Base-by-base conservation (phyloP, 2,797 vertebrate genomes). In the Thamnophis elegans region DNA sequence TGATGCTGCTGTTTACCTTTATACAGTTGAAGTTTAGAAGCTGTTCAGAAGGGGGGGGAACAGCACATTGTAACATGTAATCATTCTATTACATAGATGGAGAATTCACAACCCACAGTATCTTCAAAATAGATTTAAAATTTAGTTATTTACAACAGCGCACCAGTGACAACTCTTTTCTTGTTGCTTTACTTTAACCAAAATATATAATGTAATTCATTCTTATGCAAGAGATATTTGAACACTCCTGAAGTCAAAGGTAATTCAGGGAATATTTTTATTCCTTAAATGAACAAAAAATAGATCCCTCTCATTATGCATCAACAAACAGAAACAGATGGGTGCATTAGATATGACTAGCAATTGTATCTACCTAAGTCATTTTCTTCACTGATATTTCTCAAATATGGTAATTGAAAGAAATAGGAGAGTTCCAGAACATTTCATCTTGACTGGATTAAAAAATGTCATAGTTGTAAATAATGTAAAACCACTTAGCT, bases 1-100 rank as follows among this genome's bases (percentile, higher is more conserved):
- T 16, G 94, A 87, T 93, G 89, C 60, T 92, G 85, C 94, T 95
- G 73, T 95, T 96, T 95, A 92, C 95, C 96, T 95, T 89, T 93
- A 94, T 96, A 94, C 60, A 90, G 94, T 94, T 94, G 93, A 94
- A 91, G 95, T 89, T 5, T 0, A 95, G 88, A 95, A 58, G 89
- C 78, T 95, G 95, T 96, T 96, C 94, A 91, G 9, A 89, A 85
- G 8, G 93, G 91, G 93, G 92, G 92, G 93, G 62, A 6, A 26
- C 53, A 68, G 90, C 0, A 0, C 51, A 85, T 47, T 53, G 93
- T 94, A 95, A 90, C 32, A 51, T 88, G 36, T 0, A 60, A 85
- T 62, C 14, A 89, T 47, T 65, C 51, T 90, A 68, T 26, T 86
- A 58, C 1, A 14, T 58, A 56, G 55, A 9, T 20, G 54, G 92